These are phyloP conservation scores for Patella ulyssiponensis DNA, from an alignment of 2,888 invertebrate species.

Conservation along the genomic window DNA sequence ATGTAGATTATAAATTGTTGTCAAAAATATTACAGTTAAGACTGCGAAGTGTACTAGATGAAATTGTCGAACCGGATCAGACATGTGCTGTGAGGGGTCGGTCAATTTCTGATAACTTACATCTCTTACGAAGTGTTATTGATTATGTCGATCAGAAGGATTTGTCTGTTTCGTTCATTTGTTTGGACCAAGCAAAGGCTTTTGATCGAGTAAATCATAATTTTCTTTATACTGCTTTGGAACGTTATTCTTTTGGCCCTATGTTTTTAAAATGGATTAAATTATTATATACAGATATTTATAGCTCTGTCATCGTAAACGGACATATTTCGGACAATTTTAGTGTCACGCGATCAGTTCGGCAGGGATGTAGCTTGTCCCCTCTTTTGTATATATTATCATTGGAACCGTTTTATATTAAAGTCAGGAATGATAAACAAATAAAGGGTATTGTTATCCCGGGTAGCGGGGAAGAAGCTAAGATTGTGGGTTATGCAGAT, in stretches of 20 bases:
- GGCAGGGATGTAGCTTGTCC: not conserved
- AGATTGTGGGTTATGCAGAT: not conserved
- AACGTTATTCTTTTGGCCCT: constrained; percentile 41
- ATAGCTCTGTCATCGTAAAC: constrained; percentile 40
- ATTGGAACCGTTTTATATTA: not conserved
- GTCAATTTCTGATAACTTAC: constrained; percentile 45
- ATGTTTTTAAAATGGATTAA: constrained; percentile 41
- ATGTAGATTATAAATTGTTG: constrained; percentile 45
- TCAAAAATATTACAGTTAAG: constrained; percentile 43
- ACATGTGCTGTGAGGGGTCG: constrained; percentile 43
- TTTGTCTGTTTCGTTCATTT: constrained; percentile 36
- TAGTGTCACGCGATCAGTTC: not conserved
- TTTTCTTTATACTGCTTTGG: constrained; percentile 39
- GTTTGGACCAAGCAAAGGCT: constrained; percentile 49
- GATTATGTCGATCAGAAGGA: constrained; percentile 45
- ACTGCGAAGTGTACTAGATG: constrained; percentile 32
- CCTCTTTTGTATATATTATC: not conserved
- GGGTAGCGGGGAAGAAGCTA: not conserved
- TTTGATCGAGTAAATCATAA: constrained; percentile 45
- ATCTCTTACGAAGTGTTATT: constrained; percentile 38
- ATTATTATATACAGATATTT: constrained; percentile 40
- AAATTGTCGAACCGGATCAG: constrained; percentile 40
- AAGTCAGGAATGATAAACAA: not conserved
- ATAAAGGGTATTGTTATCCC: not conserved
- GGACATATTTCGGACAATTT: constrained; percentile 31